A percentile compares a stretch with the other conserved stretches of the same genome.
These are phyloP conservation scores for Listronotus bonariensis DNA, from an alignment of 1,140 invertebrate species.

Conservation along the genomic window DNA sequence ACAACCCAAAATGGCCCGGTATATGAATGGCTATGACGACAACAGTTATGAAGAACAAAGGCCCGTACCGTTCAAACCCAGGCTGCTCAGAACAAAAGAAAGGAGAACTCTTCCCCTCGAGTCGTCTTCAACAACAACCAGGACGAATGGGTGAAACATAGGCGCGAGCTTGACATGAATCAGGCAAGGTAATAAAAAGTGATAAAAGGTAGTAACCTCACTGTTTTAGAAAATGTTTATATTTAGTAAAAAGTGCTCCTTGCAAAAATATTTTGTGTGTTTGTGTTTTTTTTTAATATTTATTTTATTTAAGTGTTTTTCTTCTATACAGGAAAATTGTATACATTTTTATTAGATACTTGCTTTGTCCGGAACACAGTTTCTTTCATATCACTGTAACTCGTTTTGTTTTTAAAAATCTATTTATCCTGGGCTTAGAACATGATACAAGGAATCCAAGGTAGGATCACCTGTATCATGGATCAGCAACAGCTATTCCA, in stretches of 20 bases:
- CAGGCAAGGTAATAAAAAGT: conserved; percentile 49
- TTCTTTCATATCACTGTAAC: too few relatives aligned
- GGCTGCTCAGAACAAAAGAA: conserved; percentile 48
- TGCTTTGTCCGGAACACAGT: too few relatives aligned
- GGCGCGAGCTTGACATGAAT: conserved; percentile 48
- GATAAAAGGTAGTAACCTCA: conserved; percentile 26
- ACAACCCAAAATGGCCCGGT: conserved; percentile 16
- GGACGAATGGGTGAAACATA: conserved; percentile 50
- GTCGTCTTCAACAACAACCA: conserved; percentile 49
- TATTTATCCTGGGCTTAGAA: too few relatives aligned
- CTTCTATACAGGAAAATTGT: too few relatives aligned
- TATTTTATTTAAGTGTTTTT: too few relatives aligned
- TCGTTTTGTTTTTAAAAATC: too few relatives aligned
- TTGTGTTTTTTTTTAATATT: not conserved
- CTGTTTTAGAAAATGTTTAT: conserved; percentile 12
- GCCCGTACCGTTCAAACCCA: conserved; percentile 48
- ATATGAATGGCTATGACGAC: conserved; percentile 5
- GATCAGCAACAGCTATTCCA: too few relatives aligned
- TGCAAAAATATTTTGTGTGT: conserved; percentile 10
- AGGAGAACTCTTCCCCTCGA: conserved; percentile 44
- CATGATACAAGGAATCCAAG: too few relatives aligned
- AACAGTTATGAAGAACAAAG: conserved; percentile 38
- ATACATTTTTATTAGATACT: too few relatives aligned
- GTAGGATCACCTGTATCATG: too few relatives aligned
- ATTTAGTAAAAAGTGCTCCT: conserved; percentile 8